A percentile compares a stretch with the other conserved stretches of the same genome.
phyloP scores from a whole-genome alignment of 1,140 invertebrate species.

The Ostrea denselamellosa region DNA sequence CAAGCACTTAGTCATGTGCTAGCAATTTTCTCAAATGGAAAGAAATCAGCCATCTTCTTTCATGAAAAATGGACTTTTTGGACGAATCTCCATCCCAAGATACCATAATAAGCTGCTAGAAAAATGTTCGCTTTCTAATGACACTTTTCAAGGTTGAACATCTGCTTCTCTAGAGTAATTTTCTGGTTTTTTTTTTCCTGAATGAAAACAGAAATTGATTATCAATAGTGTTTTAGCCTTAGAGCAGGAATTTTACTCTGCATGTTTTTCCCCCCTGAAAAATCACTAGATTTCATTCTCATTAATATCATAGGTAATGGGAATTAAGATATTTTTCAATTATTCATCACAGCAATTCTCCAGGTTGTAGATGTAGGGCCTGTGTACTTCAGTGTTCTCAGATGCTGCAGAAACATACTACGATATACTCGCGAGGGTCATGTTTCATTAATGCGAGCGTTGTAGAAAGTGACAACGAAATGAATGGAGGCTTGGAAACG shows the following conservation, averaged over 20 bases:
- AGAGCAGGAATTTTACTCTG: background rate
- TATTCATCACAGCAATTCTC: background rate
- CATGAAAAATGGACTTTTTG: background rate
- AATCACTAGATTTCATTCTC: background rate
- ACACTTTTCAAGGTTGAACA: constrained; percentile 9
- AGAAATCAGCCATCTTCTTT: background rate
- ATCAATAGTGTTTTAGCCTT: background rate
- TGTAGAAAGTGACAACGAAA: background rate
- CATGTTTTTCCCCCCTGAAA: background rate
- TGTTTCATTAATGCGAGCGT: background rate
- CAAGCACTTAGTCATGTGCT: background rate
- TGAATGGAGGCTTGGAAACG: constrained; percentile 10
- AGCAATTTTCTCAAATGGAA: constrained; percentile 11
- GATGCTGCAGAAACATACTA: background rate
- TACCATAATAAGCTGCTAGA: background rate
- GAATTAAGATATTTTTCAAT: background rate
- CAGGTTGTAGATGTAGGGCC: background rate
- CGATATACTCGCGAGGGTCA: background rate
- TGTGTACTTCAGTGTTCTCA: background rate
- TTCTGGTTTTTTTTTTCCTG: background rate
- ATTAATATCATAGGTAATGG: background rate
- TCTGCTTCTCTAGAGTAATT: background rate
- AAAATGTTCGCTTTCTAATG: background rate
- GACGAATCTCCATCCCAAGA: background rate
- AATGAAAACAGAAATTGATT: constrained; percentile 2